Percentiles rank a stretch among this genome's conserved stretches.
Evolutionary conservation across 2,113 vertebrate species (phyloP).

Genomic region (Trochalopteron elliotii): DNA sequence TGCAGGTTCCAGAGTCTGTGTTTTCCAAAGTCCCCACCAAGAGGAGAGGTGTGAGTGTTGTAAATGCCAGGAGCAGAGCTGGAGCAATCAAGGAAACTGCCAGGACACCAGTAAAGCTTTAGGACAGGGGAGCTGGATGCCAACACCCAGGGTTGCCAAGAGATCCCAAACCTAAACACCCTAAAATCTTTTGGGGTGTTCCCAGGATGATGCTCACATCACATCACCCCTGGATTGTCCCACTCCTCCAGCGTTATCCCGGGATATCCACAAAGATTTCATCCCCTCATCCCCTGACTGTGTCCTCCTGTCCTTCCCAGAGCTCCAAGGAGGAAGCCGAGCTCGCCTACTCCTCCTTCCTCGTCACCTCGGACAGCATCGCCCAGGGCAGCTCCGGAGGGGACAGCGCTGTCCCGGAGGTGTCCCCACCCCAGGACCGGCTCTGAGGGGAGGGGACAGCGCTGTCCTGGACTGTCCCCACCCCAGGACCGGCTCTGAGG

Average conservation of each 20-base stretch:
- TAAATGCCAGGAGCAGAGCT: background rate
- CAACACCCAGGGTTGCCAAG: accelerated
- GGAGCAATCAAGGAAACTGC: no score
- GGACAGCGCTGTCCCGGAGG: background rate
- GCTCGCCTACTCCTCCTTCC: conserved; percentile 68
- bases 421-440: accelerated
- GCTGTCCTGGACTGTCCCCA: background rate
- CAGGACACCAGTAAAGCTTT: background rate
- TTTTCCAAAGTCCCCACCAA: accelerated
- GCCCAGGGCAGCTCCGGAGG: background rate
- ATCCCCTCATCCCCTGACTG: background rate
- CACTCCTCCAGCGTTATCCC: accelerated
- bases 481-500: no score
- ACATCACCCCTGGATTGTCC: accelerated
- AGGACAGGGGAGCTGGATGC: background rate
- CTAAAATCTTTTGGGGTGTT: background rate
- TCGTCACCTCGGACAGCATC: conserved; percentile 45
- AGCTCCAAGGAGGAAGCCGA: conserved; percentile 77
- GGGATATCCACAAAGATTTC: background rate
- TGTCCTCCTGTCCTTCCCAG: conserved; percentile 36
- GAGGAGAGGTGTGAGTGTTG: accelerated
- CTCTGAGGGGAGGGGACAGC: background rate
- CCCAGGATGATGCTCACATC: accelerated
- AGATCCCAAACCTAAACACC: background rate
- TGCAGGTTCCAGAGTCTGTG: background rate